Evolutionary conservation across 2,113 vertebrate genomes (phyloP).

Genomic region (Pithys albifrons): DNA sequence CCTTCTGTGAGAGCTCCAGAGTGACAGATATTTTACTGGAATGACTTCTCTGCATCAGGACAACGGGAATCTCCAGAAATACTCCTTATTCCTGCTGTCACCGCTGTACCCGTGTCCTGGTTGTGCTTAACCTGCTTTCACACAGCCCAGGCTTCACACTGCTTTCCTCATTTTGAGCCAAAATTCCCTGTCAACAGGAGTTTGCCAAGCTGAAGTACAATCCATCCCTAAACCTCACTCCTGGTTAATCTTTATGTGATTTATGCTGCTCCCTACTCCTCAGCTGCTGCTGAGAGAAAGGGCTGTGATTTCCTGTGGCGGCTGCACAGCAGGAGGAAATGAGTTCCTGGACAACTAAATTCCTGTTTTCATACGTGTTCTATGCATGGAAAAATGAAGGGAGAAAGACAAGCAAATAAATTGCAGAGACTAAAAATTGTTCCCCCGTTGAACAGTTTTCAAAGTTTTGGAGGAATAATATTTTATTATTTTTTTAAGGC

Average conservation of each 20-base stretch:
- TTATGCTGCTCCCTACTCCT: not conserved
- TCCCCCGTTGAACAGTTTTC: not conserved
- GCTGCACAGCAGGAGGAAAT: not conserved
- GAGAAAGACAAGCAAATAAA: constrained; percentile 3
- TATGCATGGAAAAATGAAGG: not conserved
- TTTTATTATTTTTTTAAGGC: not conserved
- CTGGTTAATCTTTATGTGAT: not conserved
- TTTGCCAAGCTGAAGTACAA: not conserved
- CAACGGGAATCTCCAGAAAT: not conserved
- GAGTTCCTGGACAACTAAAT: not conserved
- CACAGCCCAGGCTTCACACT: not conserved
- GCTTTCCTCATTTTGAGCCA: not conserved
- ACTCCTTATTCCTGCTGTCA: not conserved
- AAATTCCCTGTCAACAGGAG: not conserved
- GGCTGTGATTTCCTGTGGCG: not conserved
- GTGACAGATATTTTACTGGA: not conserved
- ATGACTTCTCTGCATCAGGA: not conserved
- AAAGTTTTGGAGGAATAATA: not conserved
- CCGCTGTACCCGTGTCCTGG: not conserved
- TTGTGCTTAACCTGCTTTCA: not conserved
- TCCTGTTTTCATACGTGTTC: not conserved
- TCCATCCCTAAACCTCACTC: not conserved
- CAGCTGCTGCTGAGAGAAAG: not conserved
- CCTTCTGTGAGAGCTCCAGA: not conserved
- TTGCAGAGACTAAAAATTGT: not conserved